Evolutionary conservation across 1,140 invertebrate genomes (phyloP), one percentile per base, ranked within the genome.

Genomic region (Copidosoma floridanum): DNA sequence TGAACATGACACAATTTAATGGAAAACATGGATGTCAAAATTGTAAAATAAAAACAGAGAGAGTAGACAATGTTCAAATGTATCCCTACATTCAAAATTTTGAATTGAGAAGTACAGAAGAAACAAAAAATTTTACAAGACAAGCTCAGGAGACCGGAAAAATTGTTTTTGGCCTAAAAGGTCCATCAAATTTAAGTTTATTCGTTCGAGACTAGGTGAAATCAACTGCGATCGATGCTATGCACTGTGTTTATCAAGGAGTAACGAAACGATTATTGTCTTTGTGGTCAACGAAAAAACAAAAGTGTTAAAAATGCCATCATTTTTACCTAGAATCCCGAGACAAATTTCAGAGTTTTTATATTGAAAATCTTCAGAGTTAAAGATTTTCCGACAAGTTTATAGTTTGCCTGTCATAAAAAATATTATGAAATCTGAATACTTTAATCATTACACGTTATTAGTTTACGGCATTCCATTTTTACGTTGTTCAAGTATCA

Each of bases 361-460:
- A 62, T 44, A 12, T 27, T n/a, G 14, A 40, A 47, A 52, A 41
- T 54, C 23, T 12, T 57, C 53, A 0, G 64, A 68, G 37, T 67
- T 64, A 35, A 65, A 65, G 38, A 54, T 38, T 0, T 70, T 61
- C 29, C 44, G 60, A 2, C 48, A 65, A 6, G 48, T 43, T 16
- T 63, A 62, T 52, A 66, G 57, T 11, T 7, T 64, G n/a, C 18
- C 59, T 14, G 37, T 69, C n/a, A 53, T 66, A n/a, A 18, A 57
- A 6, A 54, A 56, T 29, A 55, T 66, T 12, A 40, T 69, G 37
- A 7, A 41, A 10, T 24, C 56, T 3, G 2, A 6, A 23, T 69
- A 65, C 59, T 61, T 62, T 23, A 46, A 64, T 10, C 68, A 71
- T 44, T 65, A 63, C 50, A 54, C 53, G 16, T 44, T 56, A 18